phyloP scores from a whole-genome alignment of 2,888 invertebrate genomes.

The Limnephilus rhombicus region DNA sequence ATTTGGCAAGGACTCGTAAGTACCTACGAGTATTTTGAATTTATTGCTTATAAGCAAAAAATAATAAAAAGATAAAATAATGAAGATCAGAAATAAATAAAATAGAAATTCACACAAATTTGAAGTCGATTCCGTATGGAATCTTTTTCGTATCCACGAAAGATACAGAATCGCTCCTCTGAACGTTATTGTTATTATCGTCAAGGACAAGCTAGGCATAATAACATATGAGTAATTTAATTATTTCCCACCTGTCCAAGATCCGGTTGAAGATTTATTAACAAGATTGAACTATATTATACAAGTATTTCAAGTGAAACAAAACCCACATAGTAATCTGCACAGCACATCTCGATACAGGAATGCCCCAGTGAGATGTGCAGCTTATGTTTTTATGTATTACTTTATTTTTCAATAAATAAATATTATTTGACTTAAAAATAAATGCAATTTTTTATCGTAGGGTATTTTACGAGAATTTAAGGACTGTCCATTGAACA shows the following conservation, averaged over 20 bases:
- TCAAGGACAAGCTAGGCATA: neutral
- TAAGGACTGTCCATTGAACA: too few relatives aligned
- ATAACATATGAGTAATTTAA: neutral
- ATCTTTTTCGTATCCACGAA: too few relatives aligned
- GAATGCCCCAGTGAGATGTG: too few relatives aligned
- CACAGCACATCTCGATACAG: too few relatives aligned
- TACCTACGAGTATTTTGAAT: neutral
- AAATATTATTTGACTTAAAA: neutral
- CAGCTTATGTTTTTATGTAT: too few relatives aligned
- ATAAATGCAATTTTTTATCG: neutral
- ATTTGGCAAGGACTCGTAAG: neutral
- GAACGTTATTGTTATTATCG: neutral
- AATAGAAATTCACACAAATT: too few relatives aligned
- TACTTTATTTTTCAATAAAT: too few relatives aligned
- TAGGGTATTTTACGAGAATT: neutral
- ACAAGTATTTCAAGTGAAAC: neutral
- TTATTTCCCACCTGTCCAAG: neutral
- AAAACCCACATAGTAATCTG: neutral
- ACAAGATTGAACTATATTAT: neutral
- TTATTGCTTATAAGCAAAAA: too few relatives aligned
- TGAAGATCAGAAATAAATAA: too few relatives aligned
- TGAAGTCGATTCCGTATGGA: too few relatives aligned
- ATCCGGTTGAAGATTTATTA: neutral
- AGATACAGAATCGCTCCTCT: too few relatives aligned
- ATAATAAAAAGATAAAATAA: too few relatives aligned